phyloP scores from a whole-genome alignment of 2,113 vertebrate species.

The Hipposideros armiger region DNA sequence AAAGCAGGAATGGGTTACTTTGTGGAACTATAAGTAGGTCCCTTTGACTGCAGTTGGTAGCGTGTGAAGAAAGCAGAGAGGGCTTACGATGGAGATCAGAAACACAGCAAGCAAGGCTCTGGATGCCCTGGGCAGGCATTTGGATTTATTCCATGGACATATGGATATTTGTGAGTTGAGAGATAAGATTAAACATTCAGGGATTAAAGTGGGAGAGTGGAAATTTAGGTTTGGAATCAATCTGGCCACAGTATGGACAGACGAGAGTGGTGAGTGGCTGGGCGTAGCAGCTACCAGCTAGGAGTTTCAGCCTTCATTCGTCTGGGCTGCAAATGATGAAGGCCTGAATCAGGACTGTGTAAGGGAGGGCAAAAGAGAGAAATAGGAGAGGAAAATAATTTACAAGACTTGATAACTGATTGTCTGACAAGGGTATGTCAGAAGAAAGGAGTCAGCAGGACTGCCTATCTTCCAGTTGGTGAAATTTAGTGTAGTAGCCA shows the following conservation, averaged over 20 bases:
- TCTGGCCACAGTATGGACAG: not conserved
- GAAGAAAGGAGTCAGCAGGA: not conserved
- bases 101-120: not conserved
- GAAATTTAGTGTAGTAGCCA: not conserved
- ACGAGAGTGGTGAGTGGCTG: too few relatives aligned
- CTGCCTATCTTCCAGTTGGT: not conserved
- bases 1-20: too few relatives aligned
- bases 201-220: not conserved
- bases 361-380: not conserved
- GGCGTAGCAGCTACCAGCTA: too few relatives aligned
- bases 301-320: not conserved
- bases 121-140: not conserved
- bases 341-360: not conserved
- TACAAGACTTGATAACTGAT: too few relatives aligned
- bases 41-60: fast-evolving
- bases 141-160: not conserved
- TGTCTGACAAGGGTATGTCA: not conserved
- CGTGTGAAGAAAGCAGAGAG: not conserved
- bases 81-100: not conserved
- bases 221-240: not conserved
- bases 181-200: not conserved
- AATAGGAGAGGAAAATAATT: not conserved
- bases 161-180: not conserved
- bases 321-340: not conserved
- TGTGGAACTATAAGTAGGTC: not conserved